Evolutionary conservation across 2,888 invertebrate species (phyloP).

Genomic region (Hyles lineata): DNA sequence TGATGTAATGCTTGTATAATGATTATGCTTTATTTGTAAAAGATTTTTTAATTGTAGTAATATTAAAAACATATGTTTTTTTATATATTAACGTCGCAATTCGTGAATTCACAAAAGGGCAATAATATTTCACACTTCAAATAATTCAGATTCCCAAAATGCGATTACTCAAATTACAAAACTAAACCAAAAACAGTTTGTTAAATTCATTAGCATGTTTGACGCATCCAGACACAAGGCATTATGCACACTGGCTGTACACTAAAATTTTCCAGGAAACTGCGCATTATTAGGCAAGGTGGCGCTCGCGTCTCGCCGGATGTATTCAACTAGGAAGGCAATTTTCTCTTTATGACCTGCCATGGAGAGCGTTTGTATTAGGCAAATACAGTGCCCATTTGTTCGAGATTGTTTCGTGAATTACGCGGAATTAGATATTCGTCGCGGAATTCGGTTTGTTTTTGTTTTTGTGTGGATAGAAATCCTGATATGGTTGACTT

Average conservation of each 20-base stretch:
- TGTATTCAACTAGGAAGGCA: slow-evolving; percentile 81
- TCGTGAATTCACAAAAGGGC: too few relatives aligned
- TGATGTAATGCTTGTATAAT: too few relatives aligned
- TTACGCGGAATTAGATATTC: slow-evolving; percentile 25
- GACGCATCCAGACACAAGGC: slow-evolving; percentile 24
- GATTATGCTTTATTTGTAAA: too few relatives aligned
- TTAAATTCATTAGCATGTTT: not conserved
- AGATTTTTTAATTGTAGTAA: too few relatives aligned
- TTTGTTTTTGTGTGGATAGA: not conserved
- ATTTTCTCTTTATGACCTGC: slow-evolving; percentile 78
- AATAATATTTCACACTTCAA: too few relatives aligned
- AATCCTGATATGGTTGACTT: too few relatives aligned
- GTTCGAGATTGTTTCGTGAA: slow-evolving; percentile 39
- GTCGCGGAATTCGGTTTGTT: not conserved
- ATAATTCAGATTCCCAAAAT: too few relatives aligned
- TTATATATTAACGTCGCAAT: too few relatives aligned
- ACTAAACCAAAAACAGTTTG: too few relatives aligned
- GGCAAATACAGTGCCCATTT: slow-evolving; percentile 56
- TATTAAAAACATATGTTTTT: too few relatives aligned
- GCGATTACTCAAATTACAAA: too few relatives aligned
- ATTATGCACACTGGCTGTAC: slow-evolving; percentile 47
- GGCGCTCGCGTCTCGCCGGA: slow-evolving; percentile 55
- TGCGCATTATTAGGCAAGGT: slow-evolving; percentile 69
- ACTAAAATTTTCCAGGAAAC: slow-evolving; percentile 71
- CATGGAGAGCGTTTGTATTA: slow-evolving; percentile 64